Base-by-base conservation (phyloP, 2,888 invertebrate species). In the Clostera curtula region DNA sequence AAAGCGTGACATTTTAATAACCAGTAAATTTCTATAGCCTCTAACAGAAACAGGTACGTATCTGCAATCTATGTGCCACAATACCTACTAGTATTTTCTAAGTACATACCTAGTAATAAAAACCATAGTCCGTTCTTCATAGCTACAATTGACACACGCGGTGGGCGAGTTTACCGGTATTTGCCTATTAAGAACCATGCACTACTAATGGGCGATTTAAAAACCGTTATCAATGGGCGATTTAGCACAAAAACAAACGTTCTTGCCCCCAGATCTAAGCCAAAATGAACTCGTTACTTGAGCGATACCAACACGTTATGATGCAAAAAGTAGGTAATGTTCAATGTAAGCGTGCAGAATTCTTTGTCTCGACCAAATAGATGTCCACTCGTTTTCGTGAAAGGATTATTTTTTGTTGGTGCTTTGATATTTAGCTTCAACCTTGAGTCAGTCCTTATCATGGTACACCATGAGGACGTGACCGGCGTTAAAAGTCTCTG, bases 231-330 rank as follows among this genome's bases (percentile, higher is more conserved):
- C 40, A 46, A 40, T 38, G 39, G 45, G 28, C 34, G 31, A 28
- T 42, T 46, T 34, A 27, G 41, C 31, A 43, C 49, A 51, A 49
- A 32, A 40, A 42, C 36, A 54, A 48, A 49, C 44, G 48, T 43
- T 47, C 52, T 37, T 46, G 40, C 34, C 45, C n/a, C 41, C 49
- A 58, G 56, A 52, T 51, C 43, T 54, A 57, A 53, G 54, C 51
- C 58, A 59, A 57, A 69, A 65, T 71, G 66, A 67, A 63, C 52
- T 57, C 64, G 68, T 52, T 57, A 55, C 54, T 54, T 56, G 45
- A 53, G 49, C 57, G 50, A 54, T 45, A 60, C 54, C 54, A 51
- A 63, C 50, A 57, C 41, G 46, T 36, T 62, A 61, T 54, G 61
- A 63, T 63, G 55, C 64, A 62, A 69, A 67, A 68, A 60, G 56